Evolutionary conservation across 2,888 invertebrate species (phyloP), one percentile per base, ranked within the genome.

Genomic region (Deilephila porcellus): DNA sequence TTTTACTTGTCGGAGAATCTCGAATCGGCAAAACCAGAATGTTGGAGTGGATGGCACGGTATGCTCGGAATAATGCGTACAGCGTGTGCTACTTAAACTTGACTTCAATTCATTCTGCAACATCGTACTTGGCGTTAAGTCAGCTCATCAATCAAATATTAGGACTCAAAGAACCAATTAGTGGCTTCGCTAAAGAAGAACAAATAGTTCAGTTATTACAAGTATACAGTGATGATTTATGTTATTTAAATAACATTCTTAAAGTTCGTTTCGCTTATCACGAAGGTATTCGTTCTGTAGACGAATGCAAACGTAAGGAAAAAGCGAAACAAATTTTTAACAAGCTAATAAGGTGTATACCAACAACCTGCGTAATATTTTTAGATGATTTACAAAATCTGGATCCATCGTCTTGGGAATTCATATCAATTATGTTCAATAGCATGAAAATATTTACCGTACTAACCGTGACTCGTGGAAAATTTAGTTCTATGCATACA

Each of bases 11-110:
- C 76, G 96, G 96, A 37, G 92, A 94, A 74, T 86, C 91, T 17
- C 92, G 96, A 34, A 90, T 95, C 19, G 96, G 96, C 3, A 96
- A 96, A 84, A 95, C 94, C 32, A 91, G 95, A 76, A 80, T 96
- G 64, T 83, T 96, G 74, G 94, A 95, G 80, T 94, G 95, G 85
- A 95, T 94, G 90, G 85, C 88, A 2, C 87, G 91, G 67, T 64
- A 85, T 73, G 87, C 91, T 3, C 87, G 79, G 81, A 91, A 89
- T 79, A 82, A 80, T 73, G 83, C 82, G 5, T 80, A 83, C 74
- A 83, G 80, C 79, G 82, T 90, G 76, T 88, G 89, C 76, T 83
- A 80, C 75, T 80, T 90, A 70, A 88, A 79, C 73, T 86, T 91
- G 76, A 91, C 90, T n/a, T 91, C 90, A 73, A 93, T 90, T 81